Evolutionary conservation across 2,888 invertebrate species (phyloP), one percentile per base, ranked within the genome.

Genomic region (Mythimna lalbum): DNA sequence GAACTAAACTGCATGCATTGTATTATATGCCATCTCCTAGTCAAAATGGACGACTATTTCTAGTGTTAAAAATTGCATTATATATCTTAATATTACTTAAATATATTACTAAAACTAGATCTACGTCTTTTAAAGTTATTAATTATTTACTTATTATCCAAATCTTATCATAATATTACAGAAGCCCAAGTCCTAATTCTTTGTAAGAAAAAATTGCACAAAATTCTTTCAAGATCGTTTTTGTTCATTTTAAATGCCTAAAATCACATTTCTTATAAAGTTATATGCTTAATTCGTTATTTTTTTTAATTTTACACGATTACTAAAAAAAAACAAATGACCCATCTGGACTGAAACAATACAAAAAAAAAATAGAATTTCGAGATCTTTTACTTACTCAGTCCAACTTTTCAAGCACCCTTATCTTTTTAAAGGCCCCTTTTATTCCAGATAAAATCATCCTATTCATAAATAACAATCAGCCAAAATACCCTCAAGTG

Each of bases 71-170:
- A 52, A 52, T 6, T 4, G 10, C 9, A 12, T 12, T 17, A 3
- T 23, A 14, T 52, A 19, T 31, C 17, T 66, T 49, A 7, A 70
- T 31, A n/a, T 36, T 36, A 49, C 10, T 21, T 21, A 56, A 4
- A 27, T 36, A 57, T 14, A 43, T 50, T 43, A 60, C 36, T n/a
- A 31, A 56, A 23, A 63, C 19, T 63, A 39, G 14, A 39, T 49
- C 6, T 1, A 27, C 10, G 19, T 39, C 0, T 72, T 59, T 39
- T 27, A 39, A 6, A 52, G 21, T 33, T 10, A 63, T 50, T 33
- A 12, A 6, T 53, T 53, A 36, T 9, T n/a, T 27, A 14, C 10
- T 36, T 36, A 39, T 36, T 27, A 53, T 36, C 31, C 19, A 36
- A 27, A 23, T 14, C 33, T 56, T n/a, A 33, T 4, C 27, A 27